These are phyloP conservation scores for Ophiodon elongatus DNA, from an alignment of 2,113 vertebrate genomes.

Conservation along the genomic window DNA sequence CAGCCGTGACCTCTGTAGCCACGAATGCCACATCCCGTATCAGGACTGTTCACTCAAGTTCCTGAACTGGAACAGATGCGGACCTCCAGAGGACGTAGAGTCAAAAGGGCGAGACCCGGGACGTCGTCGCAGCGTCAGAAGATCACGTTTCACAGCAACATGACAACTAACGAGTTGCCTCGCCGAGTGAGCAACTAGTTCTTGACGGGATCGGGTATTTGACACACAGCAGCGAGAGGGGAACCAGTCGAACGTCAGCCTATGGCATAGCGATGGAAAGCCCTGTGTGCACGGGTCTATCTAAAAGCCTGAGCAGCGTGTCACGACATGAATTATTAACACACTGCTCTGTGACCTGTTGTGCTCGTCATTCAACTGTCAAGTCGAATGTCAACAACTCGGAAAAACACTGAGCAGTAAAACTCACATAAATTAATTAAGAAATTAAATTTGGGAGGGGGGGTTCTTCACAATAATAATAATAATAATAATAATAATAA, in stretches of 20 bases:
- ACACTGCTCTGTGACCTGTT: slow-evolving; percentile 39
- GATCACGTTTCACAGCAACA: not conserved
- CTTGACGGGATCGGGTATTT: slow-evolving; percentile 27
- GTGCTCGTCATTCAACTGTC: slow-evolving; percentile 42
- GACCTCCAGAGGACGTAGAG: slow-evolving; percentile 10
- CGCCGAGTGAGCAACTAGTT: not conserved
- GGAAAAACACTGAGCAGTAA: not conserved
- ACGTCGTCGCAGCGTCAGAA: not conserved
- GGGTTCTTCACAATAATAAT: not conserved
- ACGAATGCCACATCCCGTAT: slow-evolving; percentile 9
- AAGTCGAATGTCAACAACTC: slow-evolving; percentile 33
- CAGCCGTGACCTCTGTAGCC: not conserved
- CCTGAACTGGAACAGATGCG: not conserved
- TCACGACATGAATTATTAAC: slow-evolving; percentile 55
- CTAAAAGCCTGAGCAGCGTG: slow-evolving; percentile 36
- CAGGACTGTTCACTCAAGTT: slow-evolving; percentile 11
- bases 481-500: too few relatives aligned
- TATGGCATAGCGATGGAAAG: slow-evolving; percentile 18
- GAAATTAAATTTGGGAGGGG: not conserved
- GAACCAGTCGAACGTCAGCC: not conserved
- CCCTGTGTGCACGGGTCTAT: not conserved
- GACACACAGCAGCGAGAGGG: slow-evolving; percentile 9
- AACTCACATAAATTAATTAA: not conserved
- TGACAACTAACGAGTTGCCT: not conserved
- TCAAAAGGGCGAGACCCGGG: slow-evolving; percentile 4